Conservation (phyloP, 2,797 vertebrate species). For the Carapus acus region DNA sequence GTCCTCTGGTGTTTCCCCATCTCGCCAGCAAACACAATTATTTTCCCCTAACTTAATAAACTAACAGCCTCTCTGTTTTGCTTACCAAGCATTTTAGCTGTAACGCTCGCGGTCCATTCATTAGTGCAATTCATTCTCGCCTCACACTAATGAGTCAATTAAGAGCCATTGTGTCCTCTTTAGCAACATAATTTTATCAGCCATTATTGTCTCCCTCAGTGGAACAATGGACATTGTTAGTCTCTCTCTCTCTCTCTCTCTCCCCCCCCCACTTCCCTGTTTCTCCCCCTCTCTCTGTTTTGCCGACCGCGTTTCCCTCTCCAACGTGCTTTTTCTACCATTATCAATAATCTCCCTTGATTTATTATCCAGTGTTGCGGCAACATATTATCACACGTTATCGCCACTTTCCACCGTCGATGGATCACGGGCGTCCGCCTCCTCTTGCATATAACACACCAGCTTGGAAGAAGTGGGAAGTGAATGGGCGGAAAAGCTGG, state of each 20-base stretch:
- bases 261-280: background rate
- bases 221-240: conserved; percentile 65
- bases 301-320: conserved; percentile 15
- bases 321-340: conserved; percentile 15
- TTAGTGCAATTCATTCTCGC: conserved; percentile 65
- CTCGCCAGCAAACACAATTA: conserved; percentile 48
- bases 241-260: conserved; percentile 24
- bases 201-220: conserved; percentile 64
- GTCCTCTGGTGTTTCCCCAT: conserved; percentile 31
- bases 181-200: conserved; percentile 66
- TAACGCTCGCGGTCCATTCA: conserved; percentile 55
- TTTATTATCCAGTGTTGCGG: conserved; percentile 2
- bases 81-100: conserved; percentile 63
- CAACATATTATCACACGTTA: conserved; percentile 21
- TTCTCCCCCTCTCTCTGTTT: conserved; percentile 5
- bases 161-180: conserved; percentile 70
- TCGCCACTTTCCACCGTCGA: conserved; percentile 13
- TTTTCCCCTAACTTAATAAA: conserved; percentile 62
- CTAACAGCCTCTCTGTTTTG: conserved; percentile 58
- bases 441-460: conserved; percentile 17
- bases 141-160: conserved; percentile 72
- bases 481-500: background rate
- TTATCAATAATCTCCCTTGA: conserved; percentile 18
- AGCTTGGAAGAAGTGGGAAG: background rate
- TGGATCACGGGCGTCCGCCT: conserved; percentile 4